These are phyloP conservation scores for Isoperla grammatica DNA, from an alignment of 2,888 invertebrate genomes.

Conservation along the genomic window DNA sequence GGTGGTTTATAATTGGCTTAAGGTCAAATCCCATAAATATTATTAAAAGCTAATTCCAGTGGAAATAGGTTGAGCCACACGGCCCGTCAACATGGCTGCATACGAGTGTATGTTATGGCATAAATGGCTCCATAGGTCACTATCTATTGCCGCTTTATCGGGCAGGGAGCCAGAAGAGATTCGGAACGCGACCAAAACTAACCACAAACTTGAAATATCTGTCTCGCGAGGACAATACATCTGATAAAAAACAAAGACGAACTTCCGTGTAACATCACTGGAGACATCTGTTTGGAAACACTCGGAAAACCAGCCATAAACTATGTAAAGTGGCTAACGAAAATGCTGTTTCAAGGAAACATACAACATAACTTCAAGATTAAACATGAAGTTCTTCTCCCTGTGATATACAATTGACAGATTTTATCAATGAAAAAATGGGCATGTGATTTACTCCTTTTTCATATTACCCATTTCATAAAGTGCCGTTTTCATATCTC, in stretches of 20 bases:
- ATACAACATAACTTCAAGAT: too few relatives aligned
- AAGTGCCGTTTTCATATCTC: too few relatives aligned
- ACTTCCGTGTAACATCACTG: conserved; percentile 6
- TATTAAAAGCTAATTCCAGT: neutral
- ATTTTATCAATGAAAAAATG: too few relatives aligned
- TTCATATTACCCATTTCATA: too few relatives aligned
- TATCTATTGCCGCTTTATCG: conserved; percentile 5
- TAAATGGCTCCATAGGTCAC: neutral
- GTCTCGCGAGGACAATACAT: conserved; percentile 13
- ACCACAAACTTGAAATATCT: conserved; percentile 15
- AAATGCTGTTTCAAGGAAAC: neutral
- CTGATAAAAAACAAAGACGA: neutral
- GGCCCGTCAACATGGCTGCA: too few relatives aligned
- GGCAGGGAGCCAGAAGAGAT: conserved; percentile 7
- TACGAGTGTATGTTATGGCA: neutral
- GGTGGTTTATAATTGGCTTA: too few relatives aligned
- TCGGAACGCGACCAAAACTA: conserved; percentile 5
- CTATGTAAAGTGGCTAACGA: conserved; percentile 10
- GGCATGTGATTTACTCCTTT: too few relatives aligned
- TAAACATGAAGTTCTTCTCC: too few relatives aligned
- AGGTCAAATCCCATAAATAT: neutral
- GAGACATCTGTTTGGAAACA: conserved; percentile 9
- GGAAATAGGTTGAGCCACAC: neutral
- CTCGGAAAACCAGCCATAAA: conserved; percentile 1
- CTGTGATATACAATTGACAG: too few relatives aligned